Evolutionary conservation across 1,140 invertebrate genomes (phyloP), one percentile per base, ranked within the genome.

Genomic region (Drosophila simulans): DNA sequence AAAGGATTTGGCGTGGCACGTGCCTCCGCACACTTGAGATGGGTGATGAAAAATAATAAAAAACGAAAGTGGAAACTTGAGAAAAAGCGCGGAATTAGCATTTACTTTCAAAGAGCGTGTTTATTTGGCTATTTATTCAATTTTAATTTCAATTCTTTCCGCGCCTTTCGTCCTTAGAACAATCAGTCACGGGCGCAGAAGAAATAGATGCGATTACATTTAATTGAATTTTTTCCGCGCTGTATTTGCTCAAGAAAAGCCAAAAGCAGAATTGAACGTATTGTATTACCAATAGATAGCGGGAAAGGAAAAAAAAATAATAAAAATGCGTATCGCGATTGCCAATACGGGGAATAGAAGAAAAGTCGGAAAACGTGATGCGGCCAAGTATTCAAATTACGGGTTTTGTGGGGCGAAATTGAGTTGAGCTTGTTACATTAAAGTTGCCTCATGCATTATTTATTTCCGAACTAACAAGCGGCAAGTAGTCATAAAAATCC

Each of bases 61-160:
- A 52, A 42, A 11, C 12, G 27, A 63, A 74, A 77, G 75, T 85
- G 75, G 69, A 79, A 88, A 86, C 60, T 71, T 72, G 53, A 88
- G 65, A 7, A 71, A 76, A 79, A 72, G 59, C 60, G 37, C 62
- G 45, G 83, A 88, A 88, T 88, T 88, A 89, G 79, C 84, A 89
- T 88, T 77, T 60, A 63, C 73, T 84, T 80, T 77, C 71, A 66
- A 80, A 74, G 80, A 80, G 20, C 74, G 71, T 88, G 84, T 89
- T 89, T 88, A 84, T 89, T 80, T 77, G 65, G 84, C 84, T 89
- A 88, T 89, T 88, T 89, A 84, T 84, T 80, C 66, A 88, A 86
- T 86, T 86, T 86, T 71, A 74, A 75, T 81, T 85, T 80, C 48
- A 22, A 59, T 51, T 73, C 45, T 45, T 64, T 52, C 49, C 46